Evolutionary conservation across 2,888 invertebrate species (phyloP), one percentile per base, ranked within the genome.

Genomic region (Digitonthophagus gazella): DNA sequence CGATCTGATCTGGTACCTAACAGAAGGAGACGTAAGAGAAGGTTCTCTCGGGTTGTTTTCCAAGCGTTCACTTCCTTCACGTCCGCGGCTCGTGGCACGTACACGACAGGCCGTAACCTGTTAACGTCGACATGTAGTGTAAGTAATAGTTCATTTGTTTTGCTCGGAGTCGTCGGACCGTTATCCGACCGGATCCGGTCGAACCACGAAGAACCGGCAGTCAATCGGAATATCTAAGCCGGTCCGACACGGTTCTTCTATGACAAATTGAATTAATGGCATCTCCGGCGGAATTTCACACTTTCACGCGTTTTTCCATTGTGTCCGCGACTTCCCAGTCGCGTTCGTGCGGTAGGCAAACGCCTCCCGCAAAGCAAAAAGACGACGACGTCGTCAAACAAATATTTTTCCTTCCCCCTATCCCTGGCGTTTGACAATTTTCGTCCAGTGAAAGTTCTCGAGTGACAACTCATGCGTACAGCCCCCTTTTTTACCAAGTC

Each of bases 71-170:
- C 28, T 44, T 61, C 61, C 20, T 56, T 57, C 54, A 65, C 44
- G 65, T 65, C 44, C 15, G 4, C 15, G 16, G 44, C 54, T 65
- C 28, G 44, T 65, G 65, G 65, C 44, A 65, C 54, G 54, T 65
- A 28, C 44, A 19, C 14, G 66, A 66, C 66, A 58, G 19, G 22
- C 58, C 57, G 58, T 58, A 66, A 66, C 66, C 58, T 57, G 58
- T 66, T 66, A 66, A 66, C 66, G 28, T 22, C 57, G 66, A 66
- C 66, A 57, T 66, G 56, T 66, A 18, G 19, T 57, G 66, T 44
- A 58, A 66, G 58, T 66, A 66, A 66, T 66, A 28, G 58, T 66
- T 66, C 66, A 58, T 66, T 66, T 66, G 66, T 66, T 66, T 66
- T 44, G 28, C 28, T 44, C 28, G 28, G 28, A 44, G 28, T 44